Base-by-base conservation (phyloP, 2,113 vertebrate genomes). In the Phoenicopterus ruber region DNA sequence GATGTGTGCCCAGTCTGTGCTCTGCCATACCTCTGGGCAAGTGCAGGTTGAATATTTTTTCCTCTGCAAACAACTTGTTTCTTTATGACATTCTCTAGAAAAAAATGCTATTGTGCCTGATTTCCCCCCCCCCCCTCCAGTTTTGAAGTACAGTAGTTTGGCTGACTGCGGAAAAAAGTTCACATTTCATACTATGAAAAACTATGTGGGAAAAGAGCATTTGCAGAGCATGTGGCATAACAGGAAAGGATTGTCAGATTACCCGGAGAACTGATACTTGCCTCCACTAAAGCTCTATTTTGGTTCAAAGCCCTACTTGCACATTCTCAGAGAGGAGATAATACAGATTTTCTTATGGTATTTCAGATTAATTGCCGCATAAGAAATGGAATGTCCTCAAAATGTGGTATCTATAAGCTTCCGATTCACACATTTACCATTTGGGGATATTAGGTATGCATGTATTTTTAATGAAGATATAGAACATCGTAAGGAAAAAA, bases 171-270 rank as follows among this genome's bases (percentile, higher is more conserved):
- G 47, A 12, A 80, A 94, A 92, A 65, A 28, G n/a, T 50, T 94
- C 49, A n/a, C 61, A 28, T 89, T 89, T 89, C 40, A 19, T 40
- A 84, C 49, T 58, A 50, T 50, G 49, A 84, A 92, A 92, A 91
- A 38, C 14, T 22, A 18, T 40, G 19, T 38, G 49, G 80, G 72
- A 70, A 96, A 95, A 91, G 38, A 82, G 57, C 66, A 54, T 88
- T 90, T 82, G 58, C 82, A 93, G 62, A 97, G 34, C 54, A 80
- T n/a, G 71, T 79, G 82, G 88, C 36, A 8, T 91, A 93, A 90
- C 38, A 86, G 92, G 46, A 86, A 93, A 77, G 85, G 90, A 88
- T 42, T 91, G 49, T 94, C 78, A 95, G 94, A 91, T 95, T 95
- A 96, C 94, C 95, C 94, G 91, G 14, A 95, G 55, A 95, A 94